Conservation (phyloP, 2,797 vertebrate genomes). For the Argya squamiceps region DNA sequence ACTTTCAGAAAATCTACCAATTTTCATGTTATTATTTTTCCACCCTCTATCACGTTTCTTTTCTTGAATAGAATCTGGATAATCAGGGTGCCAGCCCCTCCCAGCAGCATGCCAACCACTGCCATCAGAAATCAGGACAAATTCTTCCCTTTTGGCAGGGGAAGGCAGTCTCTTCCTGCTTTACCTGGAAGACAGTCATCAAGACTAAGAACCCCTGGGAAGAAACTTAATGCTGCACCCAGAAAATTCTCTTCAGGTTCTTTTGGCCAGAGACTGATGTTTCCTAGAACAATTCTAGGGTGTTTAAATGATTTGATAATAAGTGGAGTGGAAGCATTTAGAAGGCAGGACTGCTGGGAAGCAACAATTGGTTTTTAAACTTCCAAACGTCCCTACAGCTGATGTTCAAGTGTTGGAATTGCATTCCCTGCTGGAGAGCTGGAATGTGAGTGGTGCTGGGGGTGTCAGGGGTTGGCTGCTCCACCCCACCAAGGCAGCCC, state of each 20-base stretch:
- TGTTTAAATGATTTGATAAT: neutral
- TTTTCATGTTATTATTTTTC: neutral
- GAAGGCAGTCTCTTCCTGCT: neutral
- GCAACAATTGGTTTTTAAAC: neutral
- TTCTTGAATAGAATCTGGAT: neutral
- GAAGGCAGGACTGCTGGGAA: neutral
- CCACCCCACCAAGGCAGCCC: neutral
- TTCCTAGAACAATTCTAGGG: neutral
- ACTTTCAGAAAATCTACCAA: neutral
- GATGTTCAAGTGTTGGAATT: neutral
- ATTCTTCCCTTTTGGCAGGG: neutral
- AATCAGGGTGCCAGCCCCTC: fast-evolving
- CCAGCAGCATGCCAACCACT: neutral
- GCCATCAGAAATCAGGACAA: neutral
- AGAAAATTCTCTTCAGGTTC: neutral
- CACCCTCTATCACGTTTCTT: neutral
- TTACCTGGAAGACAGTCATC: neutral
- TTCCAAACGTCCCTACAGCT: neutral
- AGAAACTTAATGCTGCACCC: neutral
- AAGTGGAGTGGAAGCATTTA: neutral
- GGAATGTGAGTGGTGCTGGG: fast-evolving
- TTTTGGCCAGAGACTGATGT: neutral
- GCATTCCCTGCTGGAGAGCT: fast-evolving
- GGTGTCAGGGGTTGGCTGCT: neutral
- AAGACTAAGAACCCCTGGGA: neutral